Evolutionary conservation across 2,888 invertebrate genomes (phyloP).

Genomic region (Drosophila greeni): DNA sequence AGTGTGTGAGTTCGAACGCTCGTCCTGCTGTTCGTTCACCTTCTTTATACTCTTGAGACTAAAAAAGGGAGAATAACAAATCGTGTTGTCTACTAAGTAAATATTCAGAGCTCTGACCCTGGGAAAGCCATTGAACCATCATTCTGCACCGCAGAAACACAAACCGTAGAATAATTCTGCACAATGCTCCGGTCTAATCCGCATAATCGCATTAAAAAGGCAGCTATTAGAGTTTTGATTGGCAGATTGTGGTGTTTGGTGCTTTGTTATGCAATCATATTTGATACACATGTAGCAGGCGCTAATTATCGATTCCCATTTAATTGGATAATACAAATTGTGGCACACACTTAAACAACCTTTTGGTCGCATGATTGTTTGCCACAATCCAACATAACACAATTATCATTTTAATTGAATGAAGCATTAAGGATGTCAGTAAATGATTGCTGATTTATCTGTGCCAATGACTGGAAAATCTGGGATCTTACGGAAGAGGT

Average conservation of each 20-base stretch:
- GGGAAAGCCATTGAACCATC: conserved; percentile 20
- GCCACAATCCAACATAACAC: conserved; percentile 15
- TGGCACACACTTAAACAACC: conserved; percentile 1
- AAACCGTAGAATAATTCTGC: conserved; percentile 4
- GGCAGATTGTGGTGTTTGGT: background rate
- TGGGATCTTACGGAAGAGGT: background rate
- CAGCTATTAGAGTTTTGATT: background rate
- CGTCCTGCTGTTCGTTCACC: conserved; percentile 59
- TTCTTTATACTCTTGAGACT: conserved; percentile 57
- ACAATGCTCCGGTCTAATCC: conserved; percentile 17
- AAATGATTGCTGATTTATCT: conserved; percentile 6
- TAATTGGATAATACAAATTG: conserved; percentile 35
- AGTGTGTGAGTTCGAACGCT: conserved; percentile 9
- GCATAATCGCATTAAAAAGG: conserved; percentile 43
- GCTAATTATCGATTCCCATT: conserved; percentile 11
- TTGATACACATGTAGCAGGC: background rate
- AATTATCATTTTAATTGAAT: conserved; percentile 46
- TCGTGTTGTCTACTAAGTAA: conserved; percentile 27
- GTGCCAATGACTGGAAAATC: background rate
- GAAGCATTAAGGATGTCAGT: conserved; percentile 35
- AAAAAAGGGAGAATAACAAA: conserved; percentile 9
- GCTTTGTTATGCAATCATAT: background rate
- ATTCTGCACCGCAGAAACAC: background rate
- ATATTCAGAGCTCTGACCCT: conserved; percentile 41
- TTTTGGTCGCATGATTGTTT: conserved; percentile 27